Evolutionary conservation across 2,888 invertebrate species (phyloP), one percentile per base, ranked within the genome.

Genomic region (Eilema depressum): DNA sequence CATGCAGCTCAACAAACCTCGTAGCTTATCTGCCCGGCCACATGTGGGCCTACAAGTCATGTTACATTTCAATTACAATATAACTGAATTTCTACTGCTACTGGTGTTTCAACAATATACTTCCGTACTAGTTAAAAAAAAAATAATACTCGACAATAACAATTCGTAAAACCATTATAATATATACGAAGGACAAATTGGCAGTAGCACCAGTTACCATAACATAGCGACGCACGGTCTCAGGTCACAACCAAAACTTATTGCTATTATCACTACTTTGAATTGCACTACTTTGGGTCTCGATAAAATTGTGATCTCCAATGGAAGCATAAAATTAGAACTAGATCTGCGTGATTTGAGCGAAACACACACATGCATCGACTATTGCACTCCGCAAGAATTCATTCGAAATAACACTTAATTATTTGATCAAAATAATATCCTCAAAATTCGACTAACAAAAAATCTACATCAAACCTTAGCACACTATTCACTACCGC

Each of bases 1-100:
- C 69, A 75, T 76, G 78, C 76, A 77, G 68, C 68, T 76, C 69
- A 73, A 60, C 70, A 68, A 67, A 71, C 70, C 69, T 65, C 47
- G 63, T 53, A 61, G 63, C 61, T 67, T 28, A 67, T 66, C 68
- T 62, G 65, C 71, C 71, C 68, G 62, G 63, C 72, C 71, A 72
- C 75, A 81, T 72, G 74, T 70, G 70, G 76, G 71, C 77, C 69
- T 75, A 78, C 73, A 79, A 86, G 83, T 83, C 86, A 86, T 89
- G 95, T 94, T 94, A 95, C 95, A 94, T 95, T 95, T 94, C 95
- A 90, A 92, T 94, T 82, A 93, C 95, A 95, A 94, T 95, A 94
- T 92, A 93, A 91, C 86, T 86, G 86, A 90, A 89, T 89, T 83
- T 87, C 92, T 91, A 92, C 89, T 86, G 87, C 88, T 91, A 89